Conservation (phyloP, 1,140 invertebrate species). For the Bombus pyrosoma region DNA sequence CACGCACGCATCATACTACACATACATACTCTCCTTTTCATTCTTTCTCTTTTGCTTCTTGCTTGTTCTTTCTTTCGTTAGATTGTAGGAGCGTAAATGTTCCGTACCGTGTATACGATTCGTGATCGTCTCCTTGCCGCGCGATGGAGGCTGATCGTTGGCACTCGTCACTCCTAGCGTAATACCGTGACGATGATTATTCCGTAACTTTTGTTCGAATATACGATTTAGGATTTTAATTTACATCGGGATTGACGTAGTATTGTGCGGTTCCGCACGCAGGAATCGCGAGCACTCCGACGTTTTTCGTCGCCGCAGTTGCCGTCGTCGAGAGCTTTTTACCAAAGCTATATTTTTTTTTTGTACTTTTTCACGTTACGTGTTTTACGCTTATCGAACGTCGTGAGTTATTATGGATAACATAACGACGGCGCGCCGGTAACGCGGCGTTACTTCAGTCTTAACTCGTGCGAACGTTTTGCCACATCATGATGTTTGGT, state of each 20-base stretch:
- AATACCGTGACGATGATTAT: slow-evolving; percentile 48
- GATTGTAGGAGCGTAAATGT: slow-evolving; percentile 53
- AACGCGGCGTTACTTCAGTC: slow-evolving; percentile 73
- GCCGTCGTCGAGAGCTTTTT: slow-evolving; percentile 34
- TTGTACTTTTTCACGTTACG: slow-evolving; percentile 69
- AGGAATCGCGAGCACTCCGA: slow-evolving; percentile 47
- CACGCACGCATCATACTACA: slow-evolving; percentile 4
- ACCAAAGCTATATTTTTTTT: slow-evolving; percentile 57
- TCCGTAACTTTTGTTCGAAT: slow-evolving; percentile 38
- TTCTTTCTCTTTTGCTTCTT: slow-evolving; percentile 35
- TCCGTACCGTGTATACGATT: slow-evolving; percentile 74
- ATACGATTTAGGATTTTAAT: slow-evolving; percentile 53
- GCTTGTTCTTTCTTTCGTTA: slow-evolving; percentile 39
- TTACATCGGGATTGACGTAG: slow-evolving; percentile 65
- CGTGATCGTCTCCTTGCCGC: slow-evolving; percentile 65
- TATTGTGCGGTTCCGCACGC: slow-evolving; percentile 45
- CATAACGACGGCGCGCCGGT: slow-evolving; percentile 77
- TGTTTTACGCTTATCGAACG: slow-evolving; percentile 75
- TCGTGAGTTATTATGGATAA: slow-evolving; percentile 71
- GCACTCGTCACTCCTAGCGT: slow-evolving; percentile 64
- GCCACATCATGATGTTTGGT: slow-evolving; percentile 83
- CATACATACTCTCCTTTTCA: slow-evolving; percentile 4
- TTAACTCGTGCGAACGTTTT: slow-evolving; percentile 79
- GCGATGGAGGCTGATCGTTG: slow-evolving; percentile 68
- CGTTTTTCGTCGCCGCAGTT: slow-evolving; percentile 21